These are phyloP conservation scores for Cheilosia variabilis DNA, from an alignment of 2,888 invertebrate genomes.

Conservation along the genomic window DNA sequence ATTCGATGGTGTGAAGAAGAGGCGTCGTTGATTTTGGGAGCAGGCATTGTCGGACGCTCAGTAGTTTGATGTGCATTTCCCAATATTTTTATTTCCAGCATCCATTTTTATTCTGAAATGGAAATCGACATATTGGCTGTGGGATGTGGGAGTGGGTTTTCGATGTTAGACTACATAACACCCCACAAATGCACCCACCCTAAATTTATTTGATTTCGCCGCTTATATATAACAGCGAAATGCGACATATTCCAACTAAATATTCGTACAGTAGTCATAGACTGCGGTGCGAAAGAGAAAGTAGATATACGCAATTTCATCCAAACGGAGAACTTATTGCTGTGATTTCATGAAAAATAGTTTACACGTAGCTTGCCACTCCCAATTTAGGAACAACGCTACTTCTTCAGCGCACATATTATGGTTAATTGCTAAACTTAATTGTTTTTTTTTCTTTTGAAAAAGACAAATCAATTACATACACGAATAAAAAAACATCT, in stretches of 20 bases:
- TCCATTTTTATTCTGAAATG: background rate
- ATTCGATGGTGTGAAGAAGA: slow-evolving; percentile 37
- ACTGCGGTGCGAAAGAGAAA: slow-evolving; percentile 15
- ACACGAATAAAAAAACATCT: slow-evolving; percentile 5
- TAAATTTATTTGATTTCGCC: no score
- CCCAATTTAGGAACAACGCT: slow-evolving; percentile 23
- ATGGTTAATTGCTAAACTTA: background rate
- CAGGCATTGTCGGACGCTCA: background rate
- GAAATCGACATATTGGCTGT: background rate
- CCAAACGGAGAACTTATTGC: background rate
- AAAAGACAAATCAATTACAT: slow-evolving; percentile 24
- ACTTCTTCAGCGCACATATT: background rate
- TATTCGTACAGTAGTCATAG: background rate
- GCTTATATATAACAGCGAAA: no score
- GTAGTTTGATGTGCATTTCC: slow-evolving; percentile 5
- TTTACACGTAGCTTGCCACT: background rate
- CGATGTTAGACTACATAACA: background rate
- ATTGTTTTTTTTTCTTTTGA: slow-evolving; percentile 38
- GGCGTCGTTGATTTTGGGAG: slow-evolving; percentile 26
- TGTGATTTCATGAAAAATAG: background rate
- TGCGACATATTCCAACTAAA: background rate
- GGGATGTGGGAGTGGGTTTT: background rate
- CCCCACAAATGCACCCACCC: no score
- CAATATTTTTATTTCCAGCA: background rate
- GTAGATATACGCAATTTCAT: background rate